Evolutionary conservation across 2,797 vertebrate species (phyloP).

Genomic region (Novumbra hubbsi): DNA sequence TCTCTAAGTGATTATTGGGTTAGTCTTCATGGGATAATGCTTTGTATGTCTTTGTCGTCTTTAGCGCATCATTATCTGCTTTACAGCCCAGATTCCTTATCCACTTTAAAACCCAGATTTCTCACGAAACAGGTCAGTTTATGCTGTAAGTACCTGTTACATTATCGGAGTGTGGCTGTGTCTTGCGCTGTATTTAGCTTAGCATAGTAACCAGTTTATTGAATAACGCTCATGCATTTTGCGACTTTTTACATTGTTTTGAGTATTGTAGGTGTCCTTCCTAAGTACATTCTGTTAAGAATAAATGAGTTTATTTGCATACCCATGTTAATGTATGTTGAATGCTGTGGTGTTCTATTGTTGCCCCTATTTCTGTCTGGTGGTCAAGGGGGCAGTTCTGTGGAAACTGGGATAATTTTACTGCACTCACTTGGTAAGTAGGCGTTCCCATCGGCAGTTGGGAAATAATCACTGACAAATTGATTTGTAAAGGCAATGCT

Average conservation of each 20-base stretch:
- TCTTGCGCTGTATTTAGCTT: conserved; percentile 11
- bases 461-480: not conserved
- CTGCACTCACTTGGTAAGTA: conserved; percentile 14
- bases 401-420: conserved; percentile 4
- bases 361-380: conserved; percentile 1
- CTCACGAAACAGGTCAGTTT: conserved; percentile 97
- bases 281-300: not conserved
- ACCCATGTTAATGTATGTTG: not conserved
- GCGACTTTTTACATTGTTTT: not conserved
- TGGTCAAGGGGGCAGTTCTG: not conserved
- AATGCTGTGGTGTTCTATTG: conserved; percentile 1
- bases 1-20: too few species aligned
- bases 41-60: conserved; percentile 46
- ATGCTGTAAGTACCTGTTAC: conserved; percentile 94
- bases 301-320: not conserved
- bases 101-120: conserved; percentile 76
- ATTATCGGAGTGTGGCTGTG: conserved; percentile 60
- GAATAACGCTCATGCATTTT: not conserved
- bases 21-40: too few species aligned
- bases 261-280: not conserved
- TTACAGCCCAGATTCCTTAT: conserved; percentile 47
- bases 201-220: not conserved
- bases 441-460: not conserved
- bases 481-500: not conserved
- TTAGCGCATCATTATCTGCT: conserved; percentile 89